Base-by-base conservation (phyloP, 1,140 invertebrate species). In the Rhopalosiphum padi region DNA sequence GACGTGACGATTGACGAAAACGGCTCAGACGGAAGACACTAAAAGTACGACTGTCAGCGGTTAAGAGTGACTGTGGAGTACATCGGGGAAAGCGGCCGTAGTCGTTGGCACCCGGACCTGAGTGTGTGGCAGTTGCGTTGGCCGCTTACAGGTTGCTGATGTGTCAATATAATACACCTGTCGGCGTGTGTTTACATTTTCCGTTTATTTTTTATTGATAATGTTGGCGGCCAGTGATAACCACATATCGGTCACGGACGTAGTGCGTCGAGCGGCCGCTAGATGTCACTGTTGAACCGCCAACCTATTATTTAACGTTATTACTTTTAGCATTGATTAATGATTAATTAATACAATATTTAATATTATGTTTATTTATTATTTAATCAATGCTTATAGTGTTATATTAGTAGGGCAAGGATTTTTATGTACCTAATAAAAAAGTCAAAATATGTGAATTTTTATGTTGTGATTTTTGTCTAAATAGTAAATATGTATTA, bases 81-180 rank as follows among this genome's bases (percentile, higher is more conserved):
- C 91, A 92, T 92, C n/a, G 51, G 41, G 4, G 46, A 93, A 41
- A 93, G 30, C 6, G 46, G 15, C 0, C 15, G 22, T 30, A 15
- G 21, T 85, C 22, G 91, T 92, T 92, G 91, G 91, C 77, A 92
- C 23, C 60, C 11, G 53, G n/a, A 82, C 9, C 46, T n/a, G 82
- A 55, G 46, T 55, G 91, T 93, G 91, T 93, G 91, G 91, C 91
- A 93, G 77, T 83, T 53, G 48, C 35, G 91, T 93, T 93, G 91
- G 91, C 77, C 23, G 91, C 41, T 93, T 55, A 93, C 91, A 85
- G 91, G 91, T 93, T 93, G 91, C 91, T 93, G 91, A 93, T 93
- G 91, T 93, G 91, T 93, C 91, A 68, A 86, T 22, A 46, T 51
- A 43, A 46, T 46, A 82, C 90, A 93, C 91, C 77, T 93, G 91